Evolutionary conservation across 2,888 invertebrate species (phyloP), one percentile per base, ranked within the genome.

Genomic region (Drosophila quasianomalipes): DNA sequence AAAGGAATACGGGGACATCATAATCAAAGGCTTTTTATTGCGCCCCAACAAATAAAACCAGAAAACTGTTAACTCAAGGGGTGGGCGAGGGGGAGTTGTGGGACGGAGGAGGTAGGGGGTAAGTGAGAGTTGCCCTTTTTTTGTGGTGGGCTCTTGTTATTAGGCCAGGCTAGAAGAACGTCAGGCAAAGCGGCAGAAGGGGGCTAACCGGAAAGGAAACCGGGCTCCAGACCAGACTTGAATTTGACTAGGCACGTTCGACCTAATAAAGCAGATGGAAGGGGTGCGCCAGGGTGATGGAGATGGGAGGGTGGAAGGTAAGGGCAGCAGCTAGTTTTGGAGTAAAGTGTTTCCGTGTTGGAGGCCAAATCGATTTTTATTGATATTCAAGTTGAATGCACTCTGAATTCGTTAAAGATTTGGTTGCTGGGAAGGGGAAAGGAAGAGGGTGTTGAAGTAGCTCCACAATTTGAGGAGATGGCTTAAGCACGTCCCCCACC

Each of bases 11-110:
- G 61, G 55, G 75, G 60, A 75, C 79, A 82, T 79, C 81, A 82
- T 79, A 83, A 90, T 90, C 87, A 90, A 90, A 88, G 90, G 82
- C 82, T 69, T 79, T 41, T 87, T 87, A 83, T 82, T 75, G 78
- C 85, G 75, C 85, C 88, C 83, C 85, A 85, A 82, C 85, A 79
- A 84, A 82, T 74, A 81, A 47, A 47, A 74, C 74, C 81, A 81
- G 87, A 74, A 86, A 84, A 84, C 75, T 78, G 82, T 71, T 77
- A 72, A 70, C 74, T 83, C 74, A 73, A 81, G 74, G 60, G 82
- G 4, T 44, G 57, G 59, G 51, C 12, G 26, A 19, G 28, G 22
- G 28, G 31, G 28, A 37, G 47, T 35, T 26, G 30, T 26, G n/a
- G 3, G 12, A 6, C 30, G 58, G 41, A 26, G n/a, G 12, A 6